Base-by-base conservation (phyloP, 2,113 vertebrate genomes). In the Carollia perspicillata region DNA sequence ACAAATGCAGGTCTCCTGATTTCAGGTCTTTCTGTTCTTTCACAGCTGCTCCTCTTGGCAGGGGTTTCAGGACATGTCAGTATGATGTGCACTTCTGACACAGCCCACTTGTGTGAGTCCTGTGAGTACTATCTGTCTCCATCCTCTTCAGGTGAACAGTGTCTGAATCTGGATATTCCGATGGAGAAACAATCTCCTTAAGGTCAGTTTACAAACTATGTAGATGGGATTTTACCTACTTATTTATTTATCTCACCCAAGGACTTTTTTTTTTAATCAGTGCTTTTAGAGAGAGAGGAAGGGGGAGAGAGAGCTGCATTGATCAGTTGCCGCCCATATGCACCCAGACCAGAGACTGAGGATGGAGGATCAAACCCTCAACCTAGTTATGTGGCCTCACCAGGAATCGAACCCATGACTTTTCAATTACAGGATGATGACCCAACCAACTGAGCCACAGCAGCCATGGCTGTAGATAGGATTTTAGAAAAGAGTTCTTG, bases 401-500 rank as follows among this genome's bases (percentile, higher is more conserved):
- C 60, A 63, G 60, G 60, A 63, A 63, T 30, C 1, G 2, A 63
- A 63, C 60, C 28, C 60, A 30, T 5, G 2, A 60, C 58, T 3
- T 60, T 60, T 60, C 10, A 3, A 3, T 60, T 30, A 63, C 23
- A 26, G 60, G 60, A 63, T 14, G 28, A 63, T 63, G 60, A 28
- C 30, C 60, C 60, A 63, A 63, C 26, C 58, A 60, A 60, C 28
- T 63, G 26, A 63, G 60, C 60, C 60, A 63, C 60, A 63, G 11
- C 28, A 30, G 60, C 60, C 60, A 63, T 11, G 58, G 58, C 58
- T 60, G 9, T 60, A 60, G 23, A 28, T 84, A 13, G 20, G 9
- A 94, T 74, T 95, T 80, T 22, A 23, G 58, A 33, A 72, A 91
- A 68, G 37, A 71, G 60, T 35, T 69, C 35, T 26, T 55, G 66